Percentiles rank a stretch among this genome's conserved stretches.
Conservation (phyloP, 2,888 invertebrate species). For the Ophion ventricosus region DNA sequence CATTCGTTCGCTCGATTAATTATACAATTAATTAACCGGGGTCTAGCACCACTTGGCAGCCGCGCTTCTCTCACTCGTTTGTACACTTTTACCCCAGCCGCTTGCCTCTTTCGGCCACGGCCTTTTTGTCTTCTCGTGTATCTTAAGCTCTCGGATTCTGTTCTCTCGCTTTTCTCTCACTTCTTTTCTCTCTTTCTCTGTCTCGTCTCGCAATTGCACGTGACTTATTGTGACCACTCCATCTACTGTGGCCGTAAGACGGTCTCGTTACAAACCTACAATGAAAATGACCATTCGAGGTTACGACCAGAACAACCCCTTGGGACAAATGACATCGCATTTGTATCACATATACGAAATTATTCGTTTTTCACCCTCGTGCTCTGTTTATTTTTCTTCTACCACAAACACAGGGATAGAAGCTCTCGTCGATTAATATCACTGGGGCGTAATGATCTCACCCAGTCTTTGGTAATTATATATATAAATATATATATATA, state of each 20-base stretch:
- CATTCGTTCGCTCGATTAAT: constrained; percentile 74
- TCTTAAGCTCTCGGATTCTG: constrained; percentile 20
- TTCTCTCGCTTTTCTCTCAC: constrained; percentile 3
- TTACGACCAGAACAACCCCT: not conserved
- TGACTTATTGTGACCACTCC: not conserved
- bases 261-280: not conserved
- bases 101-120: constrained; percentile 20
- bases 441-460: too few species aligned
- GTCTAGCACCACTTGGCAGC: constrained; percentile 62
- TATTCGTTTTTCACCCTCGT: constrained; percentile 1
- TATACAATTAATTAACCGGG: constrained; percentile 74
- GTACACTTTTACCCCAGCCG: constrained; percentile 32
- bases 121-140: constrained; percentile 27
- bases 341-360: constrained; percentile 9
- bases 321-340: constrained; percentile 35
- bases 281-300: constrained; percentile 6
- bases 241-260: not conserved
- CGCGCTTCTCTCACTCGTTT: constrained; percentile 40
- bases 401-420: not conserved
- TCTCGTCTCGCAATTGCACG: not conserved
- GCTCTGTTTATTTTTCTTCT: not conserved
- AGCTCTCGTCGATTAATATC: too few species aligned
- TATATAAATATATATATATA: too few species aligned
- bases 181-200: not conserved
- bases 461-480: too few species aligned